Conservation (phyloP, 2,888 invertebrate species). For the Zygogramma bicolorata region DNA sequence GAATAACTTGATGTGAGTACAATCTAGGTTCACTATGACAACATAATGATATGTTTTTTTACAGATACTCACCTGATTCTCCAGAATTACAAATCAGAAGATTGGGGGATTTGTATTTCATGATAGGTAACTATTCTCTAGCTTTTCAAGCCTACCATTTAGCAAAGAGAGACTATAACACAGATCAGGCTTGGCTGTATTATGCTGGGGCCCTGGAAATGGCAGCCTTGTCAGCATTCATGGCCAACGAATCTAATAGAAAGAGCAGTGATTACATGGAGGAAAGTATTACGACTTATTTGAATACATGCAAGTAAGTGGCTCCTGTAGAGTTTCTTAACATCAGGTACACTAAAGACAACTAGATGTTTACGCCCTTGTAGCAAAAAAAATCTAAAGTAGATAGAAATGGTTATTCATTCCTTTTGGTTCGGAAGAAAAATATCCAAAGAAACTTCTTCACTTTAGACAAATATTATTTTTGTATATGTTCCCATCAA, state of each 20-base stretch:
- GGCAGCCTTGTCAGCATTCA: slow-evolving; percentile 93
- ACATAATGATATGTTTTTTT: too few relatives aligned
- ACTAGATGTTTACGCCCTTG: too few relatives aligned
- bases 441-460: too few relatives aligned
- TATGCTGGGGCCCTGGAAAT: slow-evolving; percentile 97
- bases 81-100: slow-evolving; percentile 94
- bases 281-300: slow-evolving; percentile 91
- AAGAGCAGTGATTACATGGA: slow-evolving; percentile 94
- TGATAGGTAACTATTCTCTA: slow-evolving; percentile 93
- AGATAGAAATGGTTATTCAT: too few relatives aligned
- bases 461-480: too few relatives aligned
- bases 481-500: too few relatives aligned
- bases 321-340: too few relatives aligned
- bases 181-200: slow-evolving; percentile 97
- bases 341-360: too few relatives aligned
- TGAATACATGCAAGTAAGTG: slow-evolving; percentile 86
- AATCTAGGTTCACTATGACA: neutral
- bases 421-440: too few relatives aligned
- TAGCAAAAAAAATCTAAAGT: too few relatives aligned
- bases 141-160: slow-evolving; percentile 96
- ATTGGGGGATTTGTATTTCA: slow-evolving; percentile 94
- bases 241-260: slow-evolving; percentile 82
- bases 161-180: slow-evolving; percentile 97
- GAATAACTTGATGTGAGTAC: slow-evolving; percentile 86
- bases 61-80: slow-evolving; percentile 83